phyloP scores from a whole-genome alignment of 2,888 invertebrate genomes.

The Labia minor region DNA sequence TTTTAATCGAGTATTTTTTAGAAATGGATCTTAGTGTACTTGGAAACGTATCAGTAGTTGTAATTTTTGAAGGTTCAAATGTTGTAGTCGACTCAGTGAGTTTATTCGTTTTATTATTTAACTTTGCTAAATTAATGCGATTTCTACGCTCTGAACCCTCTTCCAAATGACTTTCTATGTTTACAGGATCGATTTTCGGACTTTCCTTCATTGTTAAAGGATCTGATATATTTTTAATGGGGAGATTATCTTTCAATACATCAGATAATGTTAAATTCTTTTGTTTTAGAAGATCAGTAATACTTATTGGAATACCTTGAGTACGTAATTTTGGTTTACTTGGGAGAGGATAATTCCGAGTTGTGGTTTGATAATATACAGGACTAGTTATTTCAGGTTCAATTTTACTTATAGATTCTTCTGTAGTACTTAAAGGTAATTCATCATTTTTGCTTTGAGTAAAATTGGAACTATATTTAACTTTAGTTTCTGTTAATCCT shows the following conservation, averaged over 20 bases:
- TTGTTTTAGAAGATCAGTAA: not conserved
- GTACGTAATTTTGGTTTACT: not conserved
- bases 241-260: not conserved
- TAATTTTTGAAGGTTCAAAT: not conserved
- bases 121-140: not conserved
- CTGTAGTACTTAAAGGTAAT: not conserved
- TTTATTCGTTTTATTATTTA: not conserved
- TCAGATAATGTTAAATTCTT: not conserved
- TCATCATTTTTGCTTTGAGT: not conserved
- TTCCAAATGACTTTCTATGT: not conserved
- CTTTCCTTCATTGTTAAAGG: conserved; percentile 19
- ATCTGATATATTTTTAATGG: not conserved
- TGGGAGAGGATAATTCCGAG: not conserved
- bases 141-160: not conserved
- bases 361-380: not conserved
- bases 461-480: not conserved
- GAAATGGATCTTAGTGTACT: not conserved
- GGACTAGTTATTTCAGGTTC: not conserved
- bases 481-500: not conserved
- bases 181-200: conserved; percentile 22
- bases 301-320: not conserved
- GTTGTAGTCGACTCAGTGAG: too few relatives aligned
- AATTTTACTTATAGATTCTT: not conserved
- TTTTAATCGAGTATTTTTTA: not conserved
- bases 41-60: not conserved